Base-by-base conservation (phyloP, 2,797 vertebrate genomes). In the Squalus acanthias region DNA sequence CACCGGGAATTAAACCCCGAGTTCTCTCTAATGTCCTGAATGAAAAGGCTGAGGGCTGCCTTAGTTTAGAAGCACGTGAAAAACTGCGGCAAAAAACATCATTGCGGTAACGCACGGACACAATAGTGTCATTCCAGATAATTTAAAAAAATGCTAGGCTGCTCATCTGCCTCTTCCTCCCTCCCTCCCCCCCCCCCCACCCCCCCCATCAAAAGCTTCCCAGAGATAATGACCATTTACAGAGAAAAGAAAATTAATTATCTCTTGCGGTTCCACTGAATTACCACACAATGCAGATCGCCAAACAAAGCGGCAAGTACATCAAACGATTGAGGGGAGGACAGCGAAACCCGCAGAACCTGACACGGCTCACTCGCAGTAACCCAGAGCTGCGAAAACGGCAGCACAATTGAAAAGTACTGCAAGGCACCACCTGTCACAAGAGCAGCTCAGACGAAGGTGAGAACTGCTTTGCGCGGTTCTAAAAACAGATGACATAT, bases 181-280 rank as follows among this genome's bases (percentile, higher is more conserved):
- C 46, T 12, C 39, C 39, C 0, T 46, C 26, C 93, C 46, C 69
- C 0, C 70, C 26, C 93, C 46, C 69, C n/a, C n/a, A n/a, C n/a
- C n/a, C 0, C 70, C 26, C 93, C 46, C 69, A 5, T 95, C 65
- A 57, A 70, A 95, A 46, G 0, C 13, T 53, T 72, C 24, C 6
- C n/a, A 69, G n/a, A 69, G 24, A 74, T 20, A 46, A 9, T 22
- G 9, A 5, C 20, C 20, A 46, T 39, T 70, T 46, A 46, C 20
- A 95, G 53, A 91, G 87, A 26, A 53, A 26, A 26, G 88, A 93
- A 95, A 95, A 50, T 95, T 93, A 65, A 93, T 93, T 72, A 69
- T 50, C 39, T 50, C 20, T 39, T 12, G n/a, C 22, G 1, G 93
- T 95, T 70, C 65, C 67, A 74, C 93, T 57, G 69, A 33, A 74